Percentiles rank a stretch among this genome's conserved stretches.
Evolutionary conservation across 2,888 invertebrate species (phyloP).

Genomic region (Chrysolina oricalcia): DNA sequence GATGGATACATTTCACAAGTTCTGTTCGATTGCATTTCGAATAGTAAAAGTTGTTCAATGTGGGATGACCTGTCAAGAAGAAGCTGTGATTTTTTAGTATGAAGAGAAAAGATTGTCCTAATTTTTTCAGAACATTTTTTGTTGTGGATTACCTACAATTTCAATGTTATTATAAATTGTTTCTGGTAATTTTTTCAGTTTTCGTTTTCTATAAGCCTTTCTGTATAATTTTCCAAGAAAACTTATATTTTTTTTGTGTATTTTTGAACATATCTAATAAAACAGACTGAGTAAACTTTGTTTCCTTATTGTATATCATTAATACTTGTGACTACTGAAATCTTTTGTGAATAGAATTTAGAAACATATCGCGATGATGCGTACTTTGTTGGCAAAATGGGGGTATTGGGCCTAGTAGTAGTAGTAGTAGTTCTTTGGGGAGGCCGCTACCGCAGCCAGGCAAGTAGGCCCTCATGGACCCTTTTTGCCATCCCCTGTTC

Average conservation of each 20-base stretch:
- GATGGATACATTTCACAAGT: constrained; percentile 27
- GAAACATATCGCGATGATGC: too few relatives aligned
- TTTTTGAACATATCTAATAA: constrained; percentile 70
- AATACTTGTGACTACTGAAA: background rate
- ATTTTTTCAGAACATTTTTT: constrained; percentile 55
- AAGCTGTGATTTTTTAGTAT: constrained; percentile 66
- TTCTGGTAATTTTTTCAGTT: constrained; percentile 44
- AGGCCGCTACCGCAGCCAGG: too few relatives aligned
- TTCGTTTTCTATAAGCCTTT: constrained; percentile 50
- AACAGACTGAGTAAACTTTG: constrained; percentile 65
- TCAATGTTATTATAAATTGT: constrained; percentile 43
- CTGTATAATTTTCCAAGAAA: constrained; percentile 59
- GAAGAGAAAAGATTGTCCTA: constrained; percentile 56
- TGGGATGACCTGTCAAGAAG: constrained; percentile 65
- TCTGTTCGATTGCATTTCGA: constrained; percentile 52
- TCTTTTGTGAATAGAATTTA: too few relatives aligned
- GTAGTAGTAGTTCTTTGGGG: too few relatives aligned
- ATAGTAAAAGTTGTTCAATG: constrained; percentile 52
- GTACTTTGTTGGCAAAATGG: too few relatives aligned
- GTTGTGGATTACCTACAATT: constrained; percentile 44
- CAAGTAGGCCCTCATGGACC: too few relatives aligned
- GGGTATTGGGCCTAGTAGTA: too few relatives aligned
- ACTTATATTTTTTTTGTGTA: constrained; percentile 62
- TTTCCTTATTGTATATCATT: constrained; percentile 14
- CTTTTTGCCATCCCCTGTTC: too few relatives aligned